phyloP scores from a whole-genome alignment of 2,797 vertebrate genomes.

The Leptatherina wallacei region DNA sequence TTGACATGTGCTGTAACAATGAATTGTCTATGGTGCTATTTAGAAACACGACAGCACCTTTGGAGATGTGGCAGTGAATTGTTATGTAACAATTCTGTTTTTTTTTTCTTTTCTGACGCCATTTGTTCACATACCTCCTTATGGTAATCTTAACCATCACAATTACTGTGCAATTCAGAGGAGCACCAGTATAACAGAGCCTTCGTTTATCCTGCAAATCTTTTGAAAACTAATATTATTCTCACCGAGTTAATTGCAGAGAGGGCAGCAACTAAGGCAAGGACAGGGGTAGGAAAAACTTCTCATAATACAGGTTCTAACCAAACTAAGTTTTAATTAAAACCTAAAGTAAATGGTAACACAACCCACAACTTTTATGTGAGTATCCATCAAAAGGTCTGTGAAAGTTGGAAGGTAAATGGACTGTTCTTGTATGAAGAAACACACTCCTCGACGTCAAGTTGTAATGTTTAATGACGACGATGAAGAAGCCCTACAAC shows the following conservation, averaged over 20 bases:
- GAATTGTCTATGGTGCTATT: constrained; percentile 42
- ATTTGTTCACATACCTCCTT: constrained; percentile 46
- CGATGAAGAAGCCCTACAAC: too few species aligned
- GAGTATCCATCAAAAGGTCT: background rate
- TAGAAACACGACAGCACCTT: constrained; percentile 37
- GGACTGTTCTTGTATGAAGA: too few species aligned
- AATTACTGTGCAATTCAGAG: background rate
- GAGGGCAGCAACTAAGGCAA: background rate
- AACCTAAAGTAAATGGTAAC: background rate
- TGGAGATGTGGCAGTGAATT: constrained; percentile 35
- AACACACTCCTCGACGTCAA: too few species aligned
- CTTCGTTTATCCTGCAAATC: background rate
- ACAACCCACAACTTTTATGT: background rate
- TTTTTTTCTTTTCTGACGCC: constrained; percentile 38
- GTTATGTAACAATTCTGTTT: constrained; percentile 16
- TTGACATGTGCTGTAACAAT: constrained; percentile 12
- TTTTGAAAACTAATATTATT: background rate
- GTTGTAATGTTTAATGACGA: too few species aligned
- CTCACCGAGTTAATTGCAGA: constrained; percentile 8
- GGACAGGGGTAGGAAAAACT: background rate
- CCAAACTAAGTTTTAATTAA: background rate
- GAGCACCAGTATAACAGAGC: background rate
- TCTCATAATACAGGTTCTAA: background rate
- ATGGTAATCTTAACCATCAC: constrained; percentile 2
- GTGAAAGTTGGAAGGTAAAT: too few species aligned